Evolutionary conservation across 2,797 vertebrate genomes (phyloP), one percentile per base, ranked within the genome.

Genomic region (Phalloptychus januarius): DNA sequence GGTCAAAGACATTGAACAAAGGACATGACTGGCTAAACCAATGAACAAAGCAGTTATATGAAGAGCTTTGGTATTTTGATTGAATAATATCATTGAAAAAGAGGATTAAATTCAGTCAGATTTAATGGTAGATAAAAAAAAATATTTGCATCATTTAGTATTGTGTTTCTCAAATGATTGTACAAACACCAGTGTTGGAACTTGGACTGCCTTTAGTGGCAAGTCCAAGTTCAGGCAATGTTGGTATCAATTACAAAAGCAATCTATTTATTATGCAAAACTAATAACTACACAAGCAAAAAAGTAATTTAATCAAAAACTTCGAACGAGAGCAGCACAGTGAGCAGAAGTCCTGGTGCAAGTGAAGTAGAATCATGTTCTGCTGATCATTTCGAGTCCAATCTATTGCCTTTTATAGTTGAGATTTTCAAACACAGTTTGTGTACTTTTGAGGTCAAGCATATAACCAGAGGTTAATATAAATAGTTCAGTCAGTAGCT

Each of bases 1-100:
- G 83, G 72, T 83, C 77, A 88, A 86, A 87, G 83, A 79, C 85
- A 72, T 81, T 44, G 70, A 20, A 83, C 42, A 71, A 75, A 81
- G 76, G 8, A 8, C 25, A 12, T 20, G 70, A 90, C 83, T 75
- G 80, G 2, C 3, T 16, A 75, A 25, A 58, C 25, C 12, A 1
- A 83, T 83, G 20, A 56, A 45, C 58, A 71, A 77, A 70, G 28
- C 38, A 63, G 33, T 56, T 38, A 63, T 2, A 67, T 71, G 0
- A 13, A 38, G 31, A 40, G 36, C 36, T 71, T 15, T 7, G 42
- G 44, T 52, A 58, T 72, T 25, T 81, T 74, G 25, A 18, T 28
- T 58, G 15, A 70, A 38, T 44, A 44, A 76, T 61, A 76, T 72
- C 4, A 61, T 45, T 28, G 28, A 40, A 40, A 54, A 77, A 72